Conservation (phyloP, 2,113 vertebrate genomes). For the Heteronetta atricapilla region DNA sequence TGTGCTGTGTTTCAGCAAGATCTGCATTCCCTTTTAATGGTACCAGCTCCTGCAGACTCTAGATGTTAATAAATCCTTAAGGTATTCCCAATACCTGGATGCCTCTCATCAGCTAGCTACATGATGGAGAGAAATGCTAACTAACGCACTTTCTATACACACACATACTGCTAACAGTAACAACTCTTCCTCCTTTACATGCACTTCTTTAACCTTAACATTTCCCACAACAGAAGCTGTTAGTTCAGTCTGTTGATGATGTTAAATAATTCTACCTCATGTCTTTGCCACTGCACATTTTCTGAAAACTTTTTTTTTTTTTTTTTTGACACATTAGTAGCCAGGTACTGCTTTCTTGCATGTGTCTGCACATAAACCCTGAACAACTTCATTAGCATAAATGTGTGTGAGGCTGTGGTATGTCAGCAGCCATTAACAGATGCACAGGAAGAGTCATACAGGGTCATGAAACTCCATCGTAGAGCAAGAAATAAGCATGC, state of each 20-base stretch:
- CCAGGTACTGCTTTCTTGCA: neutral
- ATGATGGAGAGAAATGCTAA: neutral
- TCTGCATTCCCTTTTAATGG: neutral
- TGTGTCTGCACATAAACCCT: neutral
- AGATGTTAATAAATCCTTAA: neutral
- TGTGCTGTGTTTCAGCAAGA: neutral
- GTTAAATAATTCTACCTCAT: neutral
- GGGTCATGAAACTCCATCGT: neutral
- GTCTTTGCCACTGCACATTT: neutral
- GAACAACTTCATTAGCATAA: neutral
- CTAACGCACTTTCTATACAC: neutral
- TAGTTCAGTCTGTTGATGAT: neutral
- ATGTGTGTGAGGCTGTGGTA: neutral
- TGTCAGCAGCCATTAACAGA: neutral
- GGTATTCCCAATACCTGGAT: neutral
- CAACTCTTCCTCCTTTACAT: neutral
- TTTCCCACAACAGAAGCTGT: neutral
- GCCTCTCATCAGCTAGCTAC: neutral
- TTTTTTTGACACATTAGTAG: neutral
- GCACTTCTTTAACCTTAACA: neutral
- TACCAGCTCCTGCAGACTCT: neutral
- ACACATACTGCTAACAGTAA: neutral
- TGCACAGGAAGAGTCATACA: neutral
- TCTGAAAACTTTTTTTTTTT: neutral
- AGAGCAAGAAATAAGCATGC: neutral